A percentile compares a stretch with the other conserved stretches of the same genome.
Evolutionary conservation across 2,113 vertebrate genomes (phyloP).

Genomic region (Paradoxurus hermaphroditus): DNA sequence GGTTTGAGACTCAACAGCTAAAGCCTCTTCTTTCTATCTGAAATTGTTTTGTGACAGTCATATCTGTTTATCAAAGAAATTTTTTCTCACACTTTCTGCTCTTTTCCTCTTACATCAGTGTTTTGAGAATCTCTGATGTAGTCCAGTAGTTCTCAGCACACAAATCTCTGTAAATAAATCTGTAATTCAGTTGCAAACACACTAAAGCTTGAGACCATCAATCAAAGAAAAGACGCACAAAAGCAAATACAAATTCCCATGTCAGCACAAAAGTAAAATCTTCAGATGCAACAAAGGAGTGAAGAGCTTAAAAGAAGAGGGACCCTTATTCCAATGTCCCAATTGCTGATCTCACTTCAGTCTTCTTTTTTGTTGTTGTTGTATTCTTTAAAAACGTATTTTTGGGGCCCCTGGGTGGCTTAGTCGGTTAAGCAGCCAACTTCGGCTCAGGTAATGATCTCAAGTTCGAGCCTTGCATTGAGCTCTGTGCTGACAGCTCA

Average conservation of each 20-base stretch:
- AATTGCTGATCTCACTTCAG: neutral
- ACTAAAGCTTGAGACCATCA: neutral
- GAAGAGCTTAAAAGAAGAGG: neutral
- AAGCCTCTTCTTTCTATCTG: neutral
- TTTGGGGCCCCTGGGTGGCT: too few relatives aligned
- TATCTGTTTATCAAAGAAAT: neutral
- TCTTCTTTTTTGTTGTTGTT: neutral
- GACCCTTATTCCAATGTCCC: neutral
- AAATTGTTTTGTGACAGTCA: neutral
- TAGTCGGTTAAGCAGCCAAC: too few relatives aligned
- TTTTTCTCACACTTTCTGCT: neutral
- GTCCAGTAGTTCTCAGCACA: neutral
- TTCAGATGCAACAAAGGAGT: neutral
- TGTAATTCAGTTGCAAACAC: neutral
- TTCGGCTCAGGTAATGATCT: too few relatives aligned
- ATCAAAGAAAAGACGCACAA: neutral
- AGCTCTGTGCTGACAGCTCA: too few relatives aligned
- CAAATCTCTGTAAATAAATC: neutral
- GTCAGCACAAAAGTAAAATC: neutral
- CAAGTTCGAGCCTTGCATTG: too few relatives aligned
- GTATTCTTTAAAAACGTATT: neutral
- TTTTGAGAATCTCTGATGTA: neutral
- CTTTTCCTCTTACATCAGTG: neutral
- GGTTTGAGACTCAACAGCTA: neutral
- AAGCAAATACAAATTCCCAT: constrained; percentile 28